Conservation (phyloP, 2,888 invertebrate species). For the Cantharis nigra region DNA sequence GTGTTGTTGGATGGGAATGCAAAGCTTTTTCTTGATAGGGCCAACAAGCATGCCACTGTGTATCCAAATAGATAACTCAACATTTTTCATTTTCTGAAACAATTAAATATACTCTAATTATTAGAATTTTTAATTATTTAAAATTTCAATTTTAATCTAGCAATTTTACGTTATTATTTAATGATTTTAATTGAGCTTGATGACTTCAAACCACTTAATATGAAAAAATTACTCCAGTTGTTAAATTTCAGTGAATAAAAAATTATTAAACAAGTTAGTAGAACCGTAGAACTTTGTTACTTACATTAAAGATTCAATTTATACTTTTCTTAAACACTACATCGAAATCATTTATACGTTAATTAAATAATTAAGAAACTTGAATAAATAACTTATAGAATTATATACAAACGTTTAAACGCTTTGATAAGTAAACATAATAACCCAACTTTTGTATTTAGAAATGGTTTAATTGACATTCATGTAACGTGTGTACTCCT, state of each 20-base stretch:
- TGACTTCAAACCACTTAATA: neutral
- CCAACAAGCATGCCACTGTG: constrained; percentile 34
- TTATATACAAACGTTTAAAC: neutral
- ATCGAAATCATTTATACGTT: neutral
- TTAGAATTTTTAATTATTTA: neutral
- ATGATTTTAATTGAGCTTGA: neutral
- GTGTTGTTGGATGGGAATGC: constrained; percentile 6
- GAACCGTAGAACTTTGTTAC: neutral
- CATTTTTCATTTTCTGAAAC: constrained; percentile 36
- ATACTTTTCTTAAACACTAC: neutral
- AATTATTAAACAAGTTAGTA: neutral
- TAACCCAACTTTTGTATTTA: neutral
- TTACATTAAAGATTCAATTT: neutral
- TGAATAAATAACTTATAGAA: neutral
- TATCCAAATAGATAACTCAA: constrained; percentile 32
- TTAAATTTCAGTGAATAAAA: neutral
- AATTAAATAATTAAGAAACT: neutral
- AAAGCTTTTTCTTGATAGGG: constrained; percentile 13
- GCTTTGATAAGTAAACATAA: neutral
- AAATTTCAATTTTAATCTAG: neutral
- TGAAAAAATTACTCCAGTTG: neutral
- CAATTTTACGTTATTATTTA: neutral
- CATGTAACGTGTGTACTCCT: neutral
- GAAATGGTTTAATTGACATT: neutral
- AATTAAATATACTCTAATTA: neutral